Percentiles rank a stretch among this genome's conserved stretches.
phyloP scores from a whole-genome alignment of 2,888 invertebrate genomes.

The Halictus quadricinctus region DNA sequence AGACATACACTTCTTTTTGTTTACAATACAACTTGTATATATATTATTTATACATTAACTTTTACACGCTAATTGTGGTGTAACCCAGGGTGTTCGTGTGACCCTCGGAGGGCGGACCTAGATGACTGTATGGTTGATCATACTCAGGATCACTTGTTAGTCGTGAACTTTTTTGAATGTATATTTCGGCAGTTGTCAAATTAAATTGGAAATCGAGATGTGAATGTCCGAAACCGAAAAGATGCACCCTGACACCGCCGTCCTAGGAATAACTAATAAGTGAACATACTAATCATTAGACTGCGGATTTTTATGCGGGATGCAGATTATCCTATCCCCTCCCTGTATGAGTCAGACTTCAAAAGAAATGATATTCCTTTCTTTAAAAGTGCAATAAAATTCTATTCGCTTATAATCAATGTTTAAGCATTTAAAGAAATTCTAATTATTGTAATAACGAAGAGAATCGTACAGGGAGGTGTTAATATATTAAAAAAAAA shows the following conservation, averaged over 20 bases:
- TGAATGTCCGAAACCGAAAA: background rate
- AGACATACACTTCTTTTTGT: conserved; percentile 4
- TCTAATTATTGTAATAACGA: background rate
- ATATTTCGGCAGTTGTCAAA: background rate
- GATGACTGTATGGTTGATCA: too few species aligned
- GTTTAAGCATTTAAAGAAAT: background rate
- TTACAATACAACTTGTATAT: conserved; percentile 15
- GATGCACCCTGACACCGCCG: background rate
- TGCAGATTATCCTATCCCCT: too few species aligned
- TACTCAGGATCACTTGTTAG: too few species aligned
- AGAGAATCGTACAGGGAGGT: background rate
- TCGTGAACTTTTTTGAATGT: background rate
- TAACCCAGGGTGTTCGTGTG: background rate
- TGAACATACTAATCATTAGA: background rate
- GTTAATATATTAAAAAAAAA: background rate
- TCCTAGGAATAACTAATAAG: background rate
- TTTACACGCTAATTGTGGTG: conserved; percentile 31
- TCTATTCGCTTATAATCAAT: too few species aligned
- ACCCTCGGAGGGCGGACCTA: background rate
- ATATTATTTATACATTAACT: conserved; percentile 28
- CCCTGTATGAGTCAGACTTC: too few species aligned
- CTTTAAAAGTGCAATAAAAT: too few species aligned
- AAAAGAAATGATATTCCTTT: too few species aligned
- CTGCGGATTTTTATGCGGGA: background rate
- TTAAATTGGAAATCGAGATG: background rate